A percentile compares a stretch with the other conserved stretches of the same genome.
Conservation (phyloP, 1,140 invertebrate species). For the Lasioglossum baleicum region DNA sequence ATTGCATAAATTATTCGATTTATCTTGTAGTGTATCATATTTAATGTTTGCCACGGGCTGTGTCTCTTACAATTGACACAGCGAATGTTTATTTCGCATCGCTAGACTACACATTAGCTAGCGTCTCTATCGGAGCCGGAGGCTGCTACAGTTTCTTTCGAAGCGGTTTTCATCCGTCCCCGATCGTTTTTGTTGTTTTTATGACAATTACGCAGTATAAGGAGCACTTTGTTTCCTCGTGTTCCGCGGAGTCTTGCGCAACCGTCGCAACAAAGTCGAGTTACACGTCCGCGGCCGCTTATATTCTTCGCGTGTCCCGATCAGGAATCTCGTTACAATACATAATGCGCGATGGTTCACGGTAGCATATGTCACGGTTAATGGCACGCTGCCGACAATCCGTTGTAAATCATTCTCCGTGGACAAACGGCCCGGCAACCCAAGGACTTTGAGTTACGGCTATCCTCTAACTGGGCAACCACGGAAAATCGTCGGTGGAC, state of each 20-base stretch:
- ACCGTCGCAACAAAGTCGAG: conserved; percentile 25
- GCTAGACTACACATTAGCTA: too few species aligned
- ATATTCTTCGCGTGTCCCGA: too few species aligned
- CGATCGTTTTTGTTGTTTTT: not conserved
- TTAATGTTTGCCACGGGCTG: too few species aligned
- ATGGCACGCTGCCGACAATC: not conserved
- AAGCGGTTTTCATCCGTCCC: too few species aligned
- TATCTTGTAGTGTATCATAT: too few species aligned
- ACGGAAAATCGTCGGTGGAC: not conserved
- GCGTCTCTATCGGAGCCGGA: too few species aligned
- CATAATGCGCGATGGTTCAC: not conserved
- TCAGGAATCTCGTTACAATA: conserved; percentile 29
- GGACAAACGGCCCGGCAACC: not conserved
- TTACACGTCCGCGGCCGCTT: too few species aligned
- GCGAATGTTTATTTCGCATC: too few species aligned
- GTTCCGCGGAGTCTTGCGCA: conserved; percentile 4
- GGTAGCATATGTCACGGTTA: conserved; percentile 27
- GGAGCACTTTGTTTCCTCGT: conserved; percentile 16
- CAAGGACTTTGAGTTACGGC: not conserved
- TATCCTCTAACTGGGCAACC: too few species aligned
- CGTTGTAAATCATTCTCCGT: not conserved
- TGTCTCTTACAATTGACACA: too few species aligned
- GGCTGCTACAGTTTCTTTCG: too few species aligned
- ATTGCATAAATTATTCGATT: too few species aligned
- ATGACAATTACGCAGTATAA: not conserved